Evolutionary conservation across 30 jellyfish, hydroid and myxozoan genomes (phyloP), one percentile per base, ranked within the genome.

Genomic region (Hydra vulgaris): DNA sequence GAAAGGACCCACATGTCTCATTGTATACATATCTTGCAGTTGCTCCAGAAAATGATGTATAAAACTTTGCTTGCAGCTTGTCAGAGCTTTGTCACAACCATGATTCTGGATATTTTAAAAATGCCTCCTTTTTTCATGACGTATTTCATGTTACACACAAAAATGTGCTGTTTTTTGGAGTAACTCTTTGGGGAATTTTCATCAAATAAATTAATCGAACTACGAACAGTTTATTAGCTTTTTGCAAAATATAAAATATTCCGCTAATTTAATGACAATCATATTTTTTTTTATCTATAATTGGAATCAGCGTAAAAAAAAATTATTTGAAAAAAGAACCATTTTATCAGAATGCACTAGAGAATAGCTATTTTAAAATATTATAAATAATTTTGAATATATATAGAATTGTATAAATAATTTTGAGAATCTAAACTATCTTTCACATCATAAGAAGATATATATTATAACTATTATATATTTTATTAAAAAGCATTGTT

Each of bases 191-290:
- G 0, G 1, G 0, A 55, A 66, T 21, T 73, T 0, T 23, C 0
- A 73, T 21, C 67, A 67, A 0, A 0, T 73, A 0, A 73, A 73
- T 26, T 12, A 67, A 0, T 73, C 81, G 0, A 73, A 15, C 15
- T 73, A 66, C 53, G 75, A 73, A 21, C 81, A 73, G 66, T 73
- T 73, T 0, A 73, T 15, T 55, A 21, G 66, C 0, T 73, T 73
- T 0, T 21, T 73, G 17, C 77, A 73, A 26, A 73, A 73, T 0
- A 0, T 73, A 0, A 73, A 73, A 0, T 21, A 67, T 40, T 40
- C 61, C 5, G 61, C 61, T 40, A 40, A 40, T 3, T 12, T 40
- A 40, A 73, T 73, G 75, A 21, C 81, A 18, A 67, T 15, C 0
- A 73, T 66, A 0, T 66, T 15, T 73, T 73, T 73, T 0, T 70